phyloP scores from a whole-genome alignment of 2,797 vertebrate species.

The Acipenser ruthenus region DNA sequence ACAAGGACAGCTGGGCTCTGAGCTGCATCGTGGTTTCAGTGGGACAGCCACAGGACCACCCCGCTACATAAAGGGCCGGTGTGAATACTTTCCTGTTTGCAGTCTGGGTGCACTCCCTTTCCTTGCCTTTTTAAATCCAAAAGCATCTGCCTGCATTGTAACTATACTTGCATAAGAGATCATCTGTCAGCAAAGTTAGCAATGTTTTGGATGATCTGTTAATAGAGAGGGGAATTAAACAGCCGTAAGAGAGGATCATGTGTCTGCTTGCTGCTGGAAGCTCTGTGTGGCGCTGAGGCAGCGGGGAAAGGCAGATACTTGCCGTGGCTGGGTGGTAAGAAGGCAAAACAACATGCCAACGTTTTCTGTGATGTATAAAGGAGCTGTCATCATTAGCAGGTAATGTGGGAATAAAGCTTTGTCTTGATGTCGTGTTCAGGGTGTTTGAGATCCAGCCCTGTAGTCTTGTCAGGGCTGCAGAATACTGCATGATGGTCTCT shows the following conservation, averaged over 20 bases:
- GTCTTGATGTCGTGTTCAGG: neutral
- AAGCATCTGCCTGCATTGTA: slow-evolving; percentile 8
- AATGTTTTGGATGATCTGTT: slow-evolving; percentile 48
- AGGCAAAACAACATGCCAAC: slow-evolving; percentile 63
- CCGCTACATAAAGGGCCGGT: too few species aligned
- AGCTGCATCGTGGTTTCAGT: too few species aligned
- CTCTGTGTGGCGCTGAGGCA: slow-evolving; percentile 23
- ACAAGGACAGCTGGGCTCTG: too few species aligned
- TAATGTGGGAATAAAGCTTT: slow-evolving; percentile 32
- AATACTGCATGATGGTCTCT: neutral
- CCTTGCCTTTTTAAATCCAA: too few species aligned
- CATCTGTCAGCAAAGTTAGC: slow-evolving; percentile 52
- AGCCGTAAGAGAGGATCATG: slow-evolving; percentile 42
- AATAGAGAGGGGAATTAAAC: slow-evolving; percentile 50
- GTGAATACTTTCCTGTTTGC: too few species aligned
- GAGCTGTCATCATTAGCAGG: slow-evolving; percentile 85
- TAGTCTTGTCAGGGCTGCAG: neutral
- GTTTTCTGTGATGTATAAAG: slow-evolving; percentile 78
- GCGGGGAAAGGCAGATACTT: slow-evolving; percentile 11
- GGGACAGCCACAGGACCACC: too few species aligned
- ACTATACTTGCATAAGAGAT: slow-evolving; percentile 43
- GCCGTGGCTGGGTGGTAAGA: slow-evolving; percentile 20
- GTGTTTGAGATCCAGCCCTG: slow-evolving; percentile 5
- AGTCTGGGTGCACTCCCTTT: too few species aligned
- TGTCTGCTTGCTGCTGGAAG: slow-evolving; percentile 21